Evolutionary conservation across 1,140 invertebrate genomes (phyloP), one percentile per base, ranked within the genome.

Genomic region (Tetragonula clypearis): DNA sequence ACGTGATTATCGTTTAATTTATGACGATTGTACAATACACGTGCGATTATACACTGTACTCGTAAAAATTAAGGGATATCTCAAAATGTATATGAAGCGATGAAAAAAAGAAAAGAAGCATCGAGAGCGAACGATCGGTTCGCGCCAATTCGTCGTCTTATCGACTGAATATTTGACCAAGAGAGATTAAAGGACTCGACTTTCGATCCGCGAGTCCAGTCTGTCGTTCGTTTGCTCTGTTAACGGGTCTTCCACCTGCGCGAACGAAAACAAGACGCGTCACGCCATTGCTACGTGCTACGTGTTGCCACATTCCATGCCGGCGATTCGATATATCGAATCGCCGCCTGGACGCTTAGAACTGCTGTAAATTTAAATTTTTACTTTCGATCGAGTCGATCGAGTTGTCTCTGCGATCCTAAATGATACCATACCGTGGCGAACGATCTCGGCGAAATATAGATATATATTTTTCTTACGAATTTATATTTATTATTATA

Each of bases 331-430:
- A 26, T 17, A 17, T 66, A n/a, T 62, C 4, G n/a, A n/a, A 62
- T 8, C 60, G 60, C 60, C 60, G 58, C 0, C 3, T n/a, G 62
- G 3, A 15, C 15, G 12, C 4, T 2, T 4, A 15, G 0, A 6
- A n/a, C 12, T 14, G 14, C 4, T 0, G 23, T n/a, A 14, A 15
- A 15, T 17, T 11, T 0, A 2, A 1, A n/a, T n/a, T n/a, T 62
- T 62, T n/a, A 62, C n/a, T 26, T 26, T 8, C 1, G 26, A 49
- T 49, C 41, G 8, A 49, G 6, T 49, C 8, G 8, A 49, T 35
- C 35, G 35, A 35, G 35, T 49, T 49, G 6, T 41, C 6, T 41
- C 4, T 41, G 35, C 35, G 2, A 41, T 41, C 0, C 41, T 41
- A 41, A 41, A 41, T 41, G 41, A 41, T n/a, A n/a, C 3, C 41